Base-by-base conservation (phyloP, 2,888 invertebrate genomes). In the Electrophaes corylata region DNA sequence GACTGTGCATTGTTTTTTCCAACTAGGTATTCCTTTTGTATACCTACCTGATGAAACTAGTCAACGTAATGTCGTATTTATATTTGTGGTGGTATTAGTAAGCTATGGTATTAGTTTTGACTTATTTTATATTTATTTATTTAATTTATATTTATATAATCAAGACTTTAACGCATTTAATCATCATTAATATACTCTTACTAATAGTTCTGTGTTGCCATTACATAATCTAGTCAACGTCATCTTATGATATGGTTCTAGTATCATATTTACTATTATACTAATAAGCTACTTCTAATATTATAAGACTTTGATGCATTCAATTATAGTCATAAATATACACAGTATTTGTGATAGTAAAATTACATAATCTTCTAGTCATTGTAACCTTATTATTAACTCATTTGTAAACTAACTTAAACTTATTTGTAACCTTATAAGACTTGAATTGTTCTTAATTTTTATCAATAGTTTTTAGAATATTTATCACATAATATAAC, bases 221-320 rank as follows among this genome's bases (percentile, higher is more conserved):
- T 29, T 14, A 11, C 35, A 35, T 14, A 35, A 35, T 12, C 12
- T 35, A 35, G 35, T 35, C 35, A 12, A 35, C 14, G 12, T 35
- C 12, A 6, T 11, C 35, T 35, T 35, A 33, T 33, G 4, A 35
- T 12, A 33, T 33, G 33, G 12, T 33, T 31, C n/a, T 33, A 33
- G 33, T n/a, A 33, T 4, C 4, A 33, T n/a, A n/a, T 12, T 33
- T 33, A n/a, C 33, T 33, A 29, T 1, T 12, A 33, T 33, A 33
- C 12, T 33, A 12, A 3, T n/a, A 12, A 33, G 3, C 12, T n/a
- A 37, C 37, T 37, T 16, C 2, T 8, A 40, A 18, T 6, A 18
- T 40, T 40, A 37, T 6, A 40, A 40, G 40, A 19, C n/a, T 40
- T 19, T n/a, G 19, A n/a, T 19, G 19, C n/a, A 40, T 40, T 20